Evolutionary conservation across 2,113 vertebrate genomes (phyloP).

Genomic region (Poeciliopsis prolifica): DNA sequence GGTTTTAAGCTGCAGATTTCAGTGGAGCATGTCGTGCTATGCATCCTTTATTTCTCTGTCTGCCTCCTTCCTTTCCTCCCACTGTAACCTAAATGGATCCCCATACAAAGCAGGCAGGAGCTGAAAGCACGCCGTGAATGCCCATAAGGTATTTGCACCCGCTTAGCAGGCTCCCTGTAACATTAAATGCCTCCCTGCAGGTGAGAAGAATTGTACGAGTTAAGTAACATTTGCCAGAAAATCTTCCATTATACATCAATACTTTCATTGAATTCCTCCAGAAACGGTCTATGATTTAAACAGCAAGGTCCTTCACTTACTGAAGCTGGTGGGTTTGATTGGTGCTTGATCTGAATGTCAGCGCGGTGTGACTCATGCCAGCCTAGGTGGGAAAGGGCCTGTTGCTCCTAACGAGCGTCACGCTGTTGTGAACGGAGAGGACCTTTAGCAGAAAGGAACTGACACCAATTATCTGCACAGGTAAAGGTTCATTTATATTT

Average conservation of each 20-base stretch:
- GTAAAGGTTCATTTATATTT: constrained; percentile 26
- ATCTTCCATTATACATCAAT: constrained; percentile 3
- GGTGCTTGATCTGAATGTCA: constrained; percentile 65
- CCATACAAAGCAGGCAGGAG: constrained; percentile 23
- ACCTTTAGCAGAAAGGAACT: constrained; percentile 66
- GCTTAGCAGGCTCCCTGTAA: constrained; percentile 11
- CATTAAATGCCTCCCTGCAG: constrained; percentile 39
- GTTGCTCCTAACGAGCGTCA: constrained; percentile 62
- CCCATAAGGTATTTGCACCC: constrained; percentile 37
- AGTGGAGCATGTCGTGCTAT: constrained; percentile 21
- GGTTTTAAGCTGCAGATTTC: constrained; percentile 31
- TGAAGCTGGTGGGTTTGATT: constrained; percentile 46
- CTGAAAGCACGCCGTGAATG: constrained; percentile 35
- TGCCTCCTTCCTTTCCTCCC: background rate
- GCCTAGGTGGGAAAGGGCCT: constrained; percentile 32
- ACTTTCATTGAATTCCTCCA: constrained; percentile 6
- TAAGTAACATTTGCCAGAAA: background rate
- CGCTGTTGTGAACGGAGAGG: constrained; percentile 56
- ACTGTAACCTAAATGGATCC: constrained; percentile 2
- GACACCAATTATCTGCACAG: constrained; percentile 64
- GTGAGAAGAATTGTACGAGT: constrained; percentile 14
- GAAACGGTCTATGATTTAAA: constrained; percentile 17
- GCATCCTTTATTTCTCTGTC: constrained; percentile 3
- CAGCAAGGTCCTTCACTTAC: constrained; percentile 20
- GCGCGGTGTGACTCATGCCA: constrained; percentile 37